Conservation (phyloP, 2,888 invertebrate species). For the Drosophila algonquin region DNA sequence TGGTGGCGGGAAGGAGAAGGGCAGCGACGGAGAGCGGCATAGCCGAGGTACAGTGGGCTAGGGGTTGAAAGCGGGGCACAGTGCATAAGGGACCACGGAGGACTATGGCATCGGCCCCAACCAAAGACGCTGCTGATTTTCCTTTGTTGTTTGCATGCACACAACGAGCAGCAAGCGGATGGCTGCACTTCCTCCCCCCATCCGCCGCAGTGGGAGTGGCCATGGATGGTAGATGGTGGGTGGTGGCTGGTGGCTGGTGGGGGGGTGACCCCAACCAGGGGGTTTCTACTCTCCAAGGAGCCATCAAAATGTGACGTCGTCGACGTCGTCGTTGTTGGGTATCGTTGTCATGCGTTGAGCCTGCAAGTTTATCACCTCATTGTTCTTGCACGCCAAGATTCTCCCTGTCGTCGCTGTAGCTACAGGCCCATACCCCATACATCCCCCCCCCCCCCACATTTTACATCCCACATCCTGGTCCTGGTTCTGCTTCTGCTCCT, state of each 20-base stretch:
- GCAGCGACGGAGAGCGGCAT: background rate
- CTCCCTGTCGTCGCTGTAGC: constrained; percentile 36
- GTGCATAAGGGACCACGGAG: constrained; percentile 8
- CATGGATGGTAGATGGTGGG: background rate
- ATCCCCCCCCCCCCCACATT: background rate
- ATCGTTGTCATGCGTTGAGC: constrained; percentile 70
- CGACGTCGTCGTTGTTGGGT: constrained; percentile 47
- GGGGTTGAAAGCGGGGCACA: background rate
- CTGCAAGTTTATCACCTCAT: constrained; percentile 78
- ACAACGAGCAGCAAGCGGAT: constrained; percentile 42
- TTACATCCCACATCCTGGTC: background rate
- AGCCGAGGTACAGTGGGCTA: background rate
- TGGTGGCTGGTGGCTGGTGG: background rate
- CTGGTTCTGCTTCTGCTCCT: background rate
- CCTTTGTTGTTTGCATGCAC: constrained; percentile 71
- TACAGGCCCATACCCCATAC: background rate
- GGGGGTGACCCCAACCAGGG: constrained; percentile 28
- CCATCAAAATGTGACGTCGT: constrained; percentile 66
- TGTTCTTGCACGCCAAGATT: constrained; percentile 66
- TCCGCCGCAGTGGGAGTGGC: background rate
- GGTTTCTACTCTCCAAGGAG: constrained; percentile 61
- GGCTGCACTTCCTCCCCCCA: constrained; percentile 27
- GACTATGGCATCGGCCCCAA: constrained; percentile 49
- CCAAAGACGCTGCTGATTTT: constrained; percentile 61
- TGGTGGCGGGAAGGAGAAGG: no score